These are phyloP conservation scores for Protonemura montana DNA, from an alignment of 2,888 invertebrate genomes.

Conservation along the genomic window DNA sequence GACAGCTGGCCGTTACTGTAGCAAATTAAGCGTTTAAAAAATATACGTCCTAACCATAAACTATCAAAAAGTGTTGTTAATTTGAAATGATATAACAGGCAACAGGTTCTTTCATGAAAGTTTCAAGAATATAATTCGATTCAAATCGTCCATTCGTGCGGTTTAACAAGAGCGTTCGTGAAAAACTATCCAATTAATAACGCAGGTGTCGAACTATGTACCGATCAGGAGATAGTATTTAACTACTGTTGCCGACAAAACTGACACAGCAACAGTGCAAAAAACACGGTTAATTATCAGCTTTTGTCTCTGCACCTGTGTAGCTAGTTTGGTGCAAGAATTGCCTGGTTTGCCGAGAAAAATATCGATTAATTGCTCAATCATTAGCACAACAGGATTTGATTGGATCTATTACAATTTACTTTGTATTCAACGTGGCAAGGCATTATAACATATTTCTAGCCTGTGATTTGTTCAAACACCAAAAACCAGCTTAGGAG, in stretches of 20 bases:
- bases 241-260: background rate
- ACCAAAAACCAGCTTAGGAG: background rate
- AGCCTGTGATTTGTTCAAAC: slow-evolving; percentile 5
- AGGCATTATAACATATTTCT: background rate
- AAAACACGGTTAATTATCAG: background rate
- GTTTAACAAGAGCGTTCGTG: background rate
- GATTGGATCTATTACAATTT: background rate
- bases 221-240: background rate
- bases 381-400: slow-evolving; percentile 4
- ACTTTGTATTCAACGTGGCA: background rate
- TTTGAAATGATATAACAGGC: background rate
- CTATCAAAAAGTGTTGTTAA: background rate
- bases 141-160: background rate
- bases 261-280: background rate
- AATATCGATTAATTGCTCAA: background rate
- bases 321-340: background rate
- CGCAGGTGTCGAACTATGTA: background rate
- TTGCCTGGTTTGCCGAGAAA: background rate
- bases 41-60: background rate
- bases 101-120: background rate
- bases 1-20: background rate
- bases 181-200: background rate
- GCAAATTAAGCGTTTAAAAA: background rate
- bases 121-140: background rate
- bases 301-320: slow-evolving; percentile 7